A percentile compares a stretch with the other conserved stretches of the same genome.
Conservation (phyloP, 1,140 invertebrate genomes). For the Colletes gigas region DNA sequence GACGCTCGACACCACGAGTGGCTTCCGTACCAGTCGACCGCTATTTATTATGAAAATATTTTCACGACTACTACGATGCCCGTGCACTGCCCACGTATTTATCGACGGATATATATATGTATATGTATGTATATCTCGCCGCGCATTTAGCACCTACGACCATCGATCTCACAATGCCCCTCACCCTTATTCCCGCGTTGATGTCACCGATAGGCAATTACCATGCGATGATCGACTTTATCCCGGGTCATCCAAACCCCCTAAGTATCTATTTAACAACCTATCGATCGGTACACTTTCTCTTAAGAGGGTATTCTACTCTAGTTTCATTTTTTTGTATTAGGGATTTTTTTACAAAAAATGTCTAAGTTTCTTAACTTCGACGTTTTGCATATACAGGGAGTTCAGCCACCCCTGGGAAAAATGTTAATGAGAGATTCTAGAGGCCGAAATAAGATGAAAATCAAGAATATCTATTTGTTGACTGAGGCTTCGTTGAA, state of each 20-base stretch:
- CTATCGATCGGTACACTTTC: background rate
- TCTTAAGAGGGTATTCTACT: too few species aligned
- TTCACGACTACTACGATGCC: constrained; percentile 66
- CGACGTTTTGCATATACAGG: too few species aligned
- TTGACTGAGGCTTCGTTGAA: too few species aligned
- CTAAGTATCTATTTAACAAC: background rate
- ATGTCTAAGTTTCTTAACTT: too few species aligned
- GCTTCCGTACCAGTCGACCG: constrained; percentile 58
- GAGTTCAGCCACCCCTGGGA: too few species aligned
- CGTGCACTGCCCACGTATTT: constrained; percentile 62
- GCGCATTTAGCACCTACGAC: constrained; percentile 62
- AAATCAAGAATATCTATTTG: too few species aligned
- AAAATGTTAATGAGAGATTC: too few species aligned
- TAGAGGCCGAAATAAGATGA: too few species aligned
- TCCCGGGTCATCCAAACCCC: background rate
- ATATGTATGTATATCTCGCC: constrained; percentile 28
- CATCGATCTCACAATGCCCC: constrained; percentile 56
- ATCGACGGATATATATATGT: constrained; percentile 59
- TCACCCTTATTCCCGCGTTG: background rate
- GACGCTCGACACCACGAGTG: constrained; percentile 26
- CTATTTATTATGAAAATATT: constrained; percentile 81
- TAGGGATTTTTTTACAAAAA: too few species aligned
- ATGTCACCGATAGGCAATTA: constrained; percentile 25
- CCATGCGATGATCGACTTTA: constrained; percentile 1
- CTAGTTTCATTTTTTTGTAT: too few species aligned